Percentiles rank a stretch among this genome's conserved stretches.
Conservation (phyloP, 2,113 vertebrate genomes). For the Syrrhaptes paradoxus region DNA sequence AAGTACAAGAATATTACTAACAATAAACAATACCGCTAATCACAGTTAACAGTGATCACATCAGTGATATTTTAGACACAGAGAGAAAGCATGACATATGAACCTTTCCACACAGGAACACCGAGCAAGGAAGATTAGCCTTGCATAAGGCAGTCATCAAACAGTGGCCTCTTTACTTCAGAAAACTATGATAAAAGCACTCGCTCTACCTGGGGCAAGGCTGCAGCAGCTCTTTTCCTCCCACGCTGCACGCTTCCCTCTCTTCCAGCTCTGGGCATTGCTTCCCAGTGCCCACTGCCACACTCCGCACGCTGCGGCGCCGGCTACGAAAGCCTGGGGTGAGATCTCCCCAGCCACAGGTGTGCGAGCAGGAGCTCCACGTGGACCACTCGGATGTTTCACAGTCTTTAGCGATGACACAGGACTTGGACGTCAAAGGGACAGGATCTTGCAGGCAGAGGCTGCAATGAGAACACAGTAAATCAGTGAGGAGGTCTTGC, state of each 20-base stretch:
- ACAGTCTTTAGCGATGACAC: constrained; percentile 88
- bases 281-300: constrained; percentile 77
- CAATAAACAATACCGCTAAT: neutral
- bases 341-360: constrained; percentile 80
- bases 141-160: neutral
- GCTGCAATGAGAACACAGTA: constrained; percentile 68
- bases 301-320: constrained; percentile 75
- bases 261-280: constrained; percentile 85
- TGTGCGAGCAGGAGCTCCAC: constrained; percentile 89
- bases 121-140: neutral
- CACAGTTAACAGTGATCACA: neutral
- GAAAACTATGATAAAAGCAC: neutral
- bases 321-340: constrained; percentile 84
- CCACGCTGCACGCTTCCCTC: constrained; percentile 85
- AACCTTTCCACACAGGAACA: accelerated
- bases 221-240: constrained; percentile 78
- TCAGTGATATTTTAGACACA: neutral
- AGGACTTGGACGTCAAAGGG: constrained; percentile 83
- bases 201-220: constrained; percentile 87
- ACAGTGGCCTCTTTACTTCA: neutral
- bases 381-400: constrained; percentile 84
- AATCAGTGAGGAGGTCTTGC: neutral
- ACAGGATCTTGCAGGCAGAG: constrained; percentile 82
- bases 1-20: neutral
- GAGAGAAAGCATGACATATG: accelerated